Conservation (phyloP, 2,888 invertebrate species). For the Meganola albula region DNA sequence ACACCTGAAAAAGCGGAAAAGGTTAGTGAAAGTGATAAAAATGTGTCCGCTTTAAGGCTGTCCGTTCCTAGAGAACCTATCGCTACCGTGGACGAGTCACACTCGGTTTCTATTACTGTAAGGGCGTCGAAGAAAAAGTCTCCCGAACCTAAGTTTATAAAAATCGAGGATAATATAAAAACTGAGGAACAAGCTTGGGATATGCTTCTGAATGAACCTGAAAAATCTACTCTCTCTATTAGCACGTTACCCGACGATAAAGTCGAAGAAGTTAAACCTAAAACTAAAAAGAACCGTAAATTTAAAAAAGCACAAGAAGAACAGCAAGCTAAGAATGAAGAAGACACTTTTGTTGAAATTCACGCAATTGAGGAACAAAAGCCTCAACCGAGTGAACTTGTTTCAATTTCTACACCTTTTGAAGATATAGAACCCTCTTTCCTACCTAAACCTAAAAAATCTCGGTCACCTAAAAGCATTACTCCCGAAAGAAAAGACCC, state of each 20-base stretch:
- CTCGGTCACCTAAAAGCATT: constrained; percentile 45
- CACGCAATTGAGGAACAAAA: constrained; percentile 65
- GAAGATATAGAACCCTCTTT: constrained; percentile 51
- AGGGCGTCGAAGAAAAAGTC: constrained; percentile 27
- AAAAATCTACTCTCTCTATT: constrained; percentile 33
- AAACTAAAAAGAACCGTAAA: constrained; percentile 55
- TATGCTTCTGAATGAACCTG: constrained; percentile 55
- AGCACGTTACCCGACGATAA: constrained; percentile 28
- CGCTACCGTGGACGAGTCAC: constrained; percentile 6
- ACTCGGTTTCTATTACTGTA: constrained; percentile 17
- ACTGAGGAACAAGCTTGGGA: constrained; percentile 70
- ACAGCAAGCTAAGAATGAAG: constrained; percentile 47
- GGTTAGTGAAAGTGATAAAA: constrained; percentile 3
- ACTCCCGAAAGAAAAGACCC: constrained; percentile 39
- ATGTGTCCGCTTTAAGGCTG: constrained; percentile 8
- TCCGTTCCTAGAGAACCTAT: constrained; percentile 2
- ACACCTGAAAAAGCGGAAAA: constrained; percentile 7
- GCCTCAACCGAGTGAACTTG: constrained; percentile 52
- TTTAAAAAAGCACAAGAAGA: constrained; percentile 53
- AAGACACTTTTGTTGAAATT: constrained; percentile 69
- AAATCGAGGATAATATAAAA: constrained; percentile 39
- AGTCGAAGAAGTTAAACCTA: constrained; percentile 49
- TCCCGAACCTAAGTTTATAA: constrained; percentile 20
- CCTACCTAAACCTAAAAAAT: constrained; percentile 48
- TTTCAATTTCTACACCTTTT: constrained; percentile 60